A percentile compares a stretch with the other conserved stretches of the same genome.
Conservation (phyloP, 92 coral and sea anemone species). For the Chrysogorgia sp. region DNA sequence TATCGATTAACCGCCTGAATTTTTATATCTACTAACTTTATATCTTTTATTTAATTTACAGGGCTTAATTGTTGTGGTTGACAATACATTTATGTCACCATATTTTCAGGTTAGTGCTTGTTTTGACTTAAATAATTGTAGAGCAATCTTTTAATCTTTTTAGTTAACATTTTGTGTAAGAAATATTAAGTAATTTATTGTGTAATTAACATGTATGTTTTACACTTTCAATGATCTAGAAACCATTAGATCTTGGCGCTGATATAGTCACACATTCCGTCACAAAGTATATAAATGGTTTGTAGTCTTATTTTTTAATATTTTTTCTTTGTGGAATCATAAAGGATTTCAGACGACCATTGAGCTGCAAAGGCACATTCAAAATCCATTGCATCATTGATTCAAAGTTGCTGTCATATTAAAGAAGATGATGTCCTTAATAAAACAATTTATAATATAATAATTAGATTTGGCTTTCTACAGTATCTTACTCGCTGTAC, state of each 20-base stretch:
- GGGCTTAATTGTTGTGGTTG: constrained; percentile 87
- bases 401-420: too few species aligned
- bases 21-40: too few species aligned
- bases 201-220: neutral
- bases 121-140: too few species aligned
- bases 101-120: constrained; percentile 95
- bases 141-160: too few species aligned
- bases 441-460: too few species aligned
- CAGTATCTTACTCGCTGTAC: too few species aligned
- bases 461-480: too few species aligned
- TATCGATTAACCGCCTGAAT: too few species aligned
- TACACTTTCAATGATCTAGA: constrained; percentile 51
- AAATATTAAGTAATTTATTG: too few species aligned
- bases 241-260: constrained; percentile 92
- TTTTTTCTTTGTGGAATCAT: neutral
- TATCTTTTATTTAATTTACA: constrained; percentile 31
- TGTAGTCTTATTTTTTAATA: neutral
- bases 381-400: neutral
- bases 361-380: neutral
- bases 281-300: constrained; percentile 97
- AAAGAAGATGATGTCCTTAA: too few species aligned
- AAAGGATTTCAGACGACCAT: too few species aligned
- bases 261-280: constrained; percentile 95
- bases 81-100: constrained; percentile 94
- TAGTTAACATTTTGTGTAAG: too few species aligned